Evolutionary conservation across 2,113 vertebrate species (phyloP).

Genomic region (Eubucco bourcierii): DNA sequence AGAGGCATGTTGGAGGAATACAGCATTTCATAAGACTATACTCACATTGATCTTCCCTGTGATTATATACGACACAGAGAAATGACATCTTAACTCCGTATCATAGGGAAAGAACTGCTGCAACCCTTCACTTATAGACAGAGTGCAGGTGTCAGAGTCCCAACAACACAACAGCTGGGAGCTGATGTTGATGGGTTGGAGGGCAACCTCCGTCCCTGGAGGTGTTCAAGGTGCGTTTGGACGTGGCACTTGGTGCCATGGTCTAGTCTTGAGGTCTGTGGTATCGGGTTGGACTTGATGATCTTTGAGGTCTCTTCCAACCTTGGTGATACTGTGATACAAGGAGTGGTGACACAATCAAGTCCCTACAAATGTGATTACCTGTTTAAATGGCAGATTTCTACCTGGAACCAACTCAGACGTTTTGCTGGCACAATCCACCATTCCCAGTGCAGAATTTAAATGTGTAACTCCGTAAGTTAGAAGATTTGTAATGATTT

Average conservation of each 20-base stretch:
- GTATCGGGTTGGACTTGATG: no score
- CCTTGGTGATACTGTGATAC: no score
- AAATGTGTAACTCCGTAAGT: neutral
- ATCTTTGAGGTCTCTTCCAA: no score
- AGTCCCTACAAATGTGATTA: no score
- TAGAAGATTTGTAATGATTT: neutral
- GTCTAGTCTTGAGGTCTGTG: no score
- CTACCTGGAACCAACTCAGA: neutral
- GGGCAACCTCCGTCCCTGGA: no score
- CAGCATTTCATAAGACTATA: neutral
- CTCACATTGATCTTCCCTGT: neutral
- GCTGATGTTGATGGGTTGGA: no score
- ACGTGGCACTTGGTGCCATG: no score
- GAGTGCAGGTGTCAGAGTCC: neutral
- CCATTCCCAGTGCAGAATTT: neutral
- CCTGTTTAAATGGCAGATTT: neutral
- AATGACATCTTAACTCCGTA: neutral
- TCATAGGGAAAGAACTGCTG: neutral
- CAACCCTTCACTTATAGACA: neutral
- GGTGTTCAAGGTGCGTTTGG: no score
- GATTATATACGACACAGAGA: neutral
- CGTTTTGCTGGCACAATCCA: neutral
- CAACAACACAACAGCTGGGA: neutral
- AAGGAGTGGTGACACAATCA: no score
- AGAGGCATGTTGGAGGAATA: neutral